A percentile compares a stretch with the other conserved stretches of the same genome.
These are phyloP conservation scores for Hydrozoanthus tunicans DNA, from an alignment of 64 coral and sea anemone species.

Conservation along the genomic window DNA sequence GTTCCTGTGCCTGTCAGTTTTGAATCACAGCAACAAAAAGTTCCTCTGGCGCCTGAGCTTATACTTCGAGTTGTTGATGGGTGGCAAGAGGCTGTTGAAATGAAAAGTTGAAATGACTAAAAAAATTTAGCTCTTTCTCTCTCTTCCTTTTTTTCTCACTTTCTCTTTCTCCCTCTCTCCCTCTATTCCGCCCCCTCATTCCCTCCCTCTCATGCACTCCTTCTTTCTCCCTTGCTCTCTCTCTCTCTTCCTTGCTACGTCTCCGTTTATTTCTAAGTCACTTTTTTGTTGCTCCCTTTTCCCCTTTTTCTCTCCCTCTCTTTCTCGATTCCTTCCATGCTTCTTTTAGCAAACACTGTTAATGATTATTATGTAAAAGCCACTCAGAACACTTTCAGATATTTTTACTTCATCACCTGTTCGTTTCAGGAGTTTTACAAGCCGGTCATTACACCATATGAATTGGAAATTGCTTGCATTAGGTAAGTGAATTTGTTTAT, in stretches of 20 bases:
- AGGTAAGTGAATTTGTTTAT: constrained; percentile 61
- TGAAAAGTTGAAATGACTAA: too few relatives aligned
- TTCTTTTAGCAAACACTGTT: background rate
- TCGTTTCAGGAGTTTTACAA: constrained; percentile 84
- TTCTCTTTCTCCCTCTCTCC: background rate
- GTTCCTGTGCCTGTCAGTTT: too few relatives aligned
- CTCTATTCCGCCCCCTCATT: background rate
- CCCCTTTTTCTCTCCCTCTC: background rate
- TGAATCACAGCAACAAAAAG: too few relatives aligned
- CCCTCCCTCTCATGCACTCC: background rate
- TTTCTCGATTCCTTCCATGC: background rate
- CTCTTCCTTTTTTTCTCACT: background rate
- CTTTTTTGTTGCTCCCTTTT: too few relatives aligned
- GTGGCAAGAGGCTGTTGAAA: too few relatives aligned
- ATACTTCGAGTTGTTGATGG: too few relatives aligned
- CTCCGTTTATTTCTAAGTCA: too few relatives aligned
- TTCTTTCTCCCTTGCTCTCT: too few relatives aligned
- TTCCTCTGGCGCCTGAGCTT: too few relatives aligned
- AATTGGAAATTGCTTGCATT: constrained; percentile 96
- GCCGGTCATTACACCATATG: constrained; percentile 87
- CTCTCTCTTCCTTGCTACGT: too few relatives aligned
- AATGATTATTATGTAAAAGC: background rate
- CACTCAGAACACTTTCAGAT: too few relatives aligned
- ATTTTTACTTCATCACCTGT: background rate
- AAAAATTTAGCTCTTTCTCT: too few relatives aligned